Base-by-base conservation (phyloP, 2,888 invertebrate genomes). In the Lasioglossum malachurum region DNA sequence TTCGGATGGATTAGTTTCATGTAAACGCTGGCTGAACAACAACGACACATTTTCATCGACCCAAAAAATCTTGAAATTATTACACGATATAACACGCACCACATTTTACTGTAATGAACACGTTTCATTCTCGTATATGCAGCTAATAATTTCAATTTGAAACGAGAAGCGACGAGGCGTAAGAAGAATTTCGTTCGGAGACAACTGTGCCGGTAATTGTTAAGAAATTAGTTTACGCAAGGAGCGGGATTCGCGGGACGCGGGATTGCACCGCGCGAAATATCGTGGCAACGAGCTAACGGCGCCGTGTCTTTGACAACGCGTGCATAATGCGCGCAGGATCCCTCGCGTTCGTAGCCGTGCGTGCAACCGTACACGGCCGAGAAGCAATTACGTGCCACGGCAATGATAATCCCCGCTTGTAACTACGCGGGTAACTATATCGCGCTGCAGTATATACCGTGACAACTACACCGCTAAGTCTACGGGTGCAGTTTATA, bases 401-500 rank as follows among this genome's bases (percentile, higher is more conserved):
- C 78, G 80, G 84, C 91, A 88, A 91, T 91, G 89, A 91, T 90
- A 91, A 88, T 90, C 82, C 87, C 80, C 83, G 85, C 80, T 83
- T 85, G 86, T 89, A 87, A 89, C 87, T 85, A 82, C 87, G 86
- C 80, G 80, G 83, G 80, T 83, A 90, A 90, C 88, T 91, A 90
- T 90, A 91, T 90, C 89, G 89, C 80, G 85, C 49, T 71, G 41
- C 60, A 53, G 67, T 60, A 82, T 78, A 87, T 80, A 80, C 78
- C 72, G 64, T 82, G 87, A 79, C 87, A 87, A 82, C 74, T 84
- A 82, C 79, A 87, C 75, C 85, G 79, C 80, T 49, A 60, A 64
- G 74, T 69, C 72, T 78, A 71, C 78, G 81, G 72, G 69, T 41
- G 72, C 71, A 81, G 85, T 88, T 88, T 83, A 88, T 87, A 87